Percentiles rank a stretch among this genome's conserved stretches.
These are phyloP conservation scores for Diorhabda sublineata DNA, from an alignment of 1,140 invertebrate species.

Conservation along the genomic window DNA sequence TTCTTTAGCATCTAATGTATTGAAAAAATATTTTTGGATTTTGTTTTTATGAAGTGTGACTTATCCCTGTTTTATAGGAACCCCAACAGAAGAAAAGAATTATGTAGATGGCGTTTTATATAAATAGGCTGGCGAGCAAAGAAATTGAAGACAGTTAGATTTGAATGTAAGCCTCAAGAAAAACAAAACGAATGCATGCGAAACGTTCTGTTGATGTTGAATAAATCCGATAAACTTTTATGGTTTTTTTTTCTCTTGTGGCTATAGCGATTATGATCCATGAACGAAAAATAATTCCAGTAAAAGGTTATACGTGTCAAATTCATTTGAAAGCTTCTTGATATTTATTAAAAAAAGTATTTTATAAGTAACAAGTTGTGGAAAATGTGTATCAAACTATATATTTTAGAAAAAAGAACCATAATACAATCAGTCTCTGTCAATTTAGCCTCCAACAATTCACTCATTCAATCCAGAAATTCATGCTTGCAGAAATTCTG, in stretches of 20 bases:
- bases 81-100: constrained; percentile 2
- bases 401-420: no score
- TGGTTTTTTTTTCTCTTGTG: neutral
- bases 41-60: no score
- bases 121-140: constrained; percentile 1
- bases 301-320: neutral
- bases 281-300: neutral
- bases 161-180: neutral
- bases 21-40: no score
- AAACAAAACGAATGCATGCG: neutral
- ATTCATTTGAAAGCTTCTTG: neutral
- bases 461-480: no score
- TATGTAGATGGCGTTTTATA: neutral
- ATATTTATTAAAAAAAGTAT: no score
- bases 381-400: no score
- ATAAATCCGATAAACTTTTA: constrained; percentile 1
- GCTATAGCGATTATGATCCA: neutral
- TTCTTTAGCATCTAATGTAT: no score
- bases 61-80: neutral
- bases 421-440: no score
- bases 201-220: constrained; percentile 2
- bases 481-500: no score
- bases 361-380: no score
- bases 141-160: neutral
- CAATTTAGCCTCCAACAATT: no score